Base-by-base conservation (phyloP, 2,113 vertebrate species). In the Misgurnus anguillicaudatus region DNA sequence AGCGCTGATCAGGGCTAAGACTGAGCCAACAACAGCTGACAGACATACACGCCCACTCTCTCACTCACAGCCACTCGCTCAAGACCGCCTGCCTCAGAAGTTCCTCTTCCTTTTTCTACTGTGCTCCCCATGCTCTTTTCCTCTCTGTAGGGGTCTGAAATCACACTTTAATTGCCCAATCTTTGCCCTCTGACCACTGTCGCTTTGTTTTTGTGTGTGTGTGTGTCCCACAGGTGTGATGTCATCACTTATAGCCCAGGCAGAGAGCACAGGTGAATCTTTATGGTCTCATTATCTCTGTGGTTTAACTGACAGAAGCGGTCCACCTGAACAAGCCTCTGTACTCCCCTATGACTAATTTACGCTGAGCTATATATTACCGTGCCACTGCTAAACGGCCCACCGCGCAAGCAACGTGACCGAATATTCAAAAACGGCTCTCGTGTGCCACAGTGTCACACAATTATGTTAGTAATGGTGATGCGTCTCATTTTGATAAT, bases 1-100 rank as follows among this genome's bases (percentile, higher is more conserved):
- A 71, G 89, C 86, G 86, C 87, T 89, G 90, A 92, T 90, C 90
- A 75, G 77, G 79, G 80, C 67, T 58, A 74, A 70, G 77, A 77
- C n/a, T 16, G 31, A 83, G 65, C 75, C 83, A 84, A 87, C 78
- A 82, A 81, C 77, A 87, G 82, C 84, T 87, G 85, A 84, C 81
- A 84, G 80, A 85, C 82, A 85, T 78, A 85, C 80, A 85, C 83
- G 73, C 84, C 81, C 80, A 83, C 82, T 71, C 82, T 64, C 76
- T 82, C 83, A 48, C 68, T 63, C 71, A 67, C 61, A 60, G 31
- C 53, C 79, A 63, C 70, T 79, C 77, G 45, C 83, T 79, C 66
- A 36, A 41, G 82, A 47, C 64, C 69, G 60, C 76, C 80, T 70
- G 79, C 82, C 79, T 62, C 80, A 42, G 48, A n/a, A n/a, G n/a